Base-by-base conservation (phyloP, 2,888 invertebrate species). In the Ochropacha duplaris region DNA sequence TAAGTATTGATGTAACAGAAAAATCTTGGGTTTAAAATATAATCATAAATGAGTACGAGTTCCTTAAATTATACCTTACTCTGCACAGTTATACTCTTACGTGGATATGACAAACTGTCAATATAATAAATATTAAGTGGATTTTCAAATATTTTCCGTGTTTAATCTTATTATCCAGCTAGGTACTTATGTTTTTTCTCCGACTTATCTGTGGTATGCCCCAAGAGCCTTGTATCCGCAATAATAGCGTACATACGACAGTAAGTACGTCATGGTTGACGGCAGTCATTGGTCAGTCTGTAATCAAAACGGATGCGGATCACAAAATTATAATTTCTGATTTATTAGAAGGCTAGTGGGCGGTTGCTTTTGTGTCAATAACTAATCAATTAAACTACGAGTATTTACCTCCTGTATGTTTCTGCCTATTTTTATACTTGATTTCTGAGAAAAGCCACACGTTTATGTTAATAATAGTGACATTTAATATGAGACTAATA, bases 251-350 rank as follows among this genome's bases (percentile, higher is more conserved):
- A 52, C 31, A 52, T 34, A 34, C 52, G 52, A 31, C 3, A 52
- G 52, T 2, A 14, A 44, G 19, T 19, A 44, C 44, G 44, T 44
- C 44, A 44, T 44, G 16, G 44, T 44, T 19, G 8, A 19, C 65
- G 72, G 66, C 60, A 62, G 55, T 61, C 67, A 76, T 71, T 75
- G 74, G 72, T 69, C 74, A 71, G 72, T 57, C 66, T 69, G 68
- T 87, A 84, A 89, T 90, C 79, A 83, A 90, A 89, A 88, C 90
- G 90, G 90, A 91, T 91, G 82, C 87, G 61, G 81, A 75, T 79
- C 71, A 72, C 84, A 81, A 83, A 82, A 84, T 86, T 83, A 86
- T 80, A 67, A 83, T 84, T 81, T 79, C 76, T 84, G 84, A 87
- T 86, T 87, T 86, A 88, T 86, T 66, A 69, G 55, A 64, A 66